Percentiles rank a stretch among this genome's conserved stretches.
Evolutionary conservation across 2,113 vertebrate species (phyloP).

Genomic region (Erythrocercus mccallii): DNA sequence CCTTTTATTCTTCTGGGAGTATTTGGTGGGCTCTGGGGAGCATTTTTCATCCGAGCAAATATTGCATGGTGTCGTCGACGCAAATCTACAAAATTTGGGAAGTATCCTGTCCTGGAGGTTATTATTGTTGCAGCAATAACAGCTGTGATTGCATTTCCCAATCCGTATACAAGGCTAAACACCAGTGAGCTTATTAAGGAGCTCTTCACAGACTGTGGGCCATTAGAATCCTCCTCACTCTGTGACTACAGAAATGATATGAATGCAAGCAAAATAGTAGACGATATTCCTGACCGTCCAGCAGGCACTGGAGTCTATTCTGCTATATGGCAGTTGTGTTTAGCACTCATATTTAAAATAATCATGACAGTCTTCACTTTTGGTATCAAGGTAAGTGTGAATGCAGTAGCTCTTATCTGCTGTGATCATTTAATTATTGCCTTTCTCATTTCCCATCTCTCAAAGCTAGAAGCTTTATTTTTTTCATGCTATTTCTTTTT

Average conservation of each 20-base stretch:
- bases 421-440: not conserved
- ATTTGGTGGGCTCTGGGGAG: constrained; percentile 97
- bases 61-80: constrained; percentile 96
- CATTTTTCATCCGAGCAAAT: constrained; percentile 97
- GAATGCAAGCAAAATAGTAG: constrained; percentile 90
- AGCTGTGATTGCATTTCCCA: constrained; percentile 93
- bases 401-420: not conserved
- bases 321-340: constrained; percentile 96
- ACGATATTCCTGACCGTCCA: constrained; percentile 87
- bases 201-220: constrained; percentile 96
- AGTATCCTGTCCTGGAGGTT: constrained; percentile 95
- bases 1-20: constrained; percentile 97
- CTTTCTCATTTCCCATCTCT: not conserved
- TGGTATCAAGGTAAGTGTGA: constrained; percentile 89
- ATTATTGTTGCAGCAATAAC: constrained; percentile 94
- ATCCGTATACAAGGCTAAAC: constrained; percentile 95
- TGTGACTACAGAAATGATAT: constrained; percentile 96
- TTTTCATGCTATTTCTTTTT: not conserved
- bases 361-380: constrained; percentile 99
- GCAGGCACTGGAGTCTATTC: constrained; percentile 92
- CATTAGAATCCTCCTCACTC: constrained; percentile 92
- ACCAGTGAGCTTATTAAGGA: constrained; percentile 98
- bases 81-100: constrained; percentile 94
- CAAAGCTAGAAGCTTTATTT: not conserved
- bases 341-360: constrained; percentile 97